Conservation (phyloP, 2,888 invertebrate species). For the Pterobdella sp. region DNA sequence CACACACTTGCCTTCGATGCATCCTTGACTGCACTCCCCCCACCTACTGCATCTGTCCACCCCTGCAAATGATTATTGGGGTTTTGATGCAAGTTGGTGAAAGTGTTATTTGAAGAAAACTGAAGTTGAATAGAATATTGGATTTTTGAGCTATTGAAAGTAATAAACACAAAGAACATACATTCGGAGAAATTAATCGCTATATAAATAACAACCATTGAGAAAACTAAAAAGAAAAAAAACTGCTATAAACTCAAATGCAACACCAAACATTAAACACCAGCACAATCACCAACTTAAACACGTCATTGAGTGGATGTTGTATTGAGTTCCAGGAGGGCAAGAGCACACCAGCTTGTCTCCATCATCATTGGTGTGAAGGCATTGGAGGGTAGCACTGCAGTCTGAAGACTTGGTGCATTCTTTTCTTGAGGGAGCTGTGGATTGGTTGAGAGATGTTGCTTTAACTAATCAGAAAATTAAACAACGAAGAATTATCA, state of each 20-base stretch:
- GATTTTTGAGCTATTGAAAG: too few species aligned
- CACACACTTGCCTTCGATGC: not conserved
- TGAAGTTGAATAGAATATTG: too few species aligned
- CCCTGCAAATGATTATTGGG: too few species aligned
- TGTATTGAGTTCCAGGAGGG: not conserved
- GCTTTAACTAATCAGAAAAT: not conserved
- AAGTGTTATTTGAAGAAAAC: not conserved
- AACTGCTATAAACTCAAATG: too few species aligned
- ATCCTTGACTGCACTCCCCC: slow-evolving; percentile 13
- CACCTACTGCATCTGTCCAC: not conserved
- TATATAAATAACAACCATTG: too few species aligned
- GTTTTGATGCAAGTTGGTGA: not conserved
- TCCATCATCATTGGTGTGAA: not conserved
- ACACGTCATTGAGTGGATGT: slow-evolving; percentile 1
- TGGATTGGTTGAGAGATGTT: too few species aligned
- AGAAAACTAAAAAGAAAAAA: too few species aligned
- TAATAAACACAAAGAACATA: too few species aligned
- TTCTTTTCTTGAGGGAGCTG: not conserved
- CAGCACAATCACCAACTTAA: not conserved
- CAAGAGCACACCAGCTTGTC: not conserved
- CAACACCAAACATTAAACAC: too few species aligned
- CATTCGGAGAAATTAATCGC: too few species aligned
- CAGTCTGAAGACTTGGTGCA: not conserved
- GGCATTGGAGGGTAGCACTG: not conserved
- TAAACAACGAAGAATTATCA: not conserved